Conservation (phyloP, 2,888 invertebrate genomes). For the Koerneria pararmatus region DNA sequence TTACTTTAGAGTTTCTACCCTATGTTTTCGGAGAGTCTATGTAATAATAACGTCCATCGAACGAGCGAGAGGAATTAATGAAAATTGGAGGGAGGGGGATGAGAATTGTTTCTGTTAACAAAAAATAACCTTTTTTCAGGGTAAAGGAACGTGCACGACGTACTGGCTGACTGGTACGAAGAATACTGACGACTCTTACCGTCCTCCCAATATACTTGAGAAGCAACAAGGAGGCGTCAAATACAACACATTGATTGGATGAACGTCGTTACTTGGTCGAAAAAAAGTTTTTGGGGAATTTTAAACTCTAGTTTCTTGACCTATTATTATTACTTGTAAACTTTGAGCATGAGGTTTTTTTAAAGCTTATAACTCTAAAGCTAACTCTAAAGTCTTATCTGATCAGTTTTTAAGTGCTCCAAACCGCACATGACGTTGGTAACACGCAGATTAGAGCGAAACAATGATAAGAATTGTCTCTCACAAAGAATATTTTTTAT, state of each 20-base stretch:
- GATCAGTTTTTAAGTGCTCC: too few species aligned
- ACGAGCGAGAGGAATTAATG: background rate
- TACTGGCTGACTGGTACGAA: constrained; percentile 51
- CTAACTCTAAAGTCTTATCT: background rate
- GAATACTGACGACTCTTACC: background rate
- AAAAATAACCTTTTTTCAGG: constrained; percentile 33
- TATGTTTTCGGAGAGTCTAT: too few species aligned
- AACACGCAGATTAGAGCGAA: too few species aligned
- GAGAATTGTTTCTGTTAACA: background rate
- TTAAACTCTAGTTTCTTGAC: too few species aligned
- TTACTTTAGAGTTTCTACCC: too few species aligned
- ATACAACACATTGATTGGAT: background rate
- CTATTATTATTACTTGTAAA: too few species aligned
- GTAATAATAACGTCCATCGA: too few species aligned
- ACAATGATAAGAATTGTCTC: too few species aligned
- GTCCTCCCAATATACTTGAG: background rate
- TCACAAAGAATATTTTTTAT: too few species aligned
- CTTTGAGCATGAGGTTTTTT: background rate
- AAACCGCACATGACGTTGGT: too few species aligned
- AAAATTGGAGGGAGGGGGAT: background rate
- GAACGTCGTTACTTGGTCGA: too few species aligned
- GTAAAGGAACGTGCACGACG: constrained; percentile 55
- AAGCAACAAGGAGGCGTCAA: background rate
- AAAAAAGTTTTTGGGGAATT: too few species aligned
- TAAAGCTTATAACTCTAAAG: background rate